Base-by-base conservation (phyloP, 2,113 vertebrate genomes). In the Arothron firmamentum region DNA sequence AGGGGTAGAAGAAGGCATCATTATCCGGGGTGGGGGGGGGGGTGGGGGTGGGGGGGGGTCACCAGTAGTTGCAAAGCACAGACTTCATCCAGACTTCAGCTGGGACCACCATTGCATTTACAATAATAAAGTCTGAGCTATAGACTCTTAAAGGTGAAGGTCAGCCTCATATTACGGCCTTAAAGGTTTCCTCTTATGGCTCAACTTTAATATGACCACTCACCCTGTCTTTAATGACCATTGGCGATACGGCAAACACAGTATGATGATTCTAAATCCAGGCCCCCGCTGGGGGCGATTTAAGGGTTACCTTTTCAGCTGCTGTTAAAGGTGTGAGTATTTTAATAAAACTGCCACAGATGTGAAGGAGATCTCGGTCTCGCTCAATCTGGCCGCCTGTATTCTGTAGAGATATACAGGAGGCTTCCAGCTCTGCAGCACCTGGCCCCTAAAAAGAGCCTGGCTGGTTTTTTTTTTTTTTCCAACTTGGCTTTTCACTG, bases 61-160 rank as follows among this genome's bases (percentile, higher is more conserved):
- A 23, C 21, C 21, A 23, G 21, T 23, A 3, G 21, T n/a, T n/a
- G n/a, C n/a, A 23, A 23, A 23, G 21, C 21, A 23, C 21, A 23
- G 21, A 23, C 21, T 23, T 75, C 54, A 47, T 47, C 55, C 65
- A 23, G 53, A 57, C 48, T 62, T 56, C 2, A 53, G 58, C 14
- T 25, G 19, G 56, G 52, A 60, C 55, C 34, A 56, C 1, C 66
- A 78, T 84, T 80, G 86, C 82, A 84, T 88, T 85, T 85, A 82
- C 80, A 81, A 85, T 79, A 83, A 85, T 85, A 86, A 81, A 82
- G 58, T 59, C 60, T 13, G 70, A 74, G 79, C 61, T 25, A 74
- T 63, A 56, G 78, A 81, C 66, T 87, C 77, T 23, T 23, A 84
- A 86, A 87, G 84, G 82, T 74, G 80, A 89, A 89, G 84, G 85